Evolutionary conservation across 2,888 invertebrate genomes (phyloP), one percentile per base, ranked within the genome.

Genomic region (Acleris literana): DNA sequence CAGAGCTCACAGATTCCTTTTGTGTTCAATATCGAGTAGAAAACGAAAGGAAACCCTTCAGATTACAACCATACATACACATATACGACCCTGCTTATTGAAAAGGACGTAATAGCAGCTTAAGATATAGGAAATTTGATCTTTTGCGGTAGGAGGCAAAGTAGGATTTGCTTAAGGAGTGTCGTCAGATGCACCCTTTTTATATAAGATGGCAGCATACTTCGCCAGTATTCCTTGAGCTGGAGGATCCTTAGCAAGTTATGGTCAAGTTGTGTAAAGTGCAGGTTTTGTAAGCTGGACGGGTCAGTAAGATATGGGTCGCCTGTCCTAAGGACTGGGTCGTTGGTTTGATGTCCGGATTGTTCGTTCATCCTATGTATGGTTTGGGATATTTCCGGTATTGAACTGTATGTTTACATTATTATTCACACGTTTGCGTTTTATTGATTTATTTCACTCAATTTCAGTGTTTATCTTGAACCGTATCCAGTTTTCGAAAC

Each of bases 21-120:
- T 64, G 59, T 64, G 49, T 43, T 20, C 43, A 64, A 64, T 64
- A 64, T 60, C 64, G 59, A 64, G 64, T 64, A 59, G 64, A 64
- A 64, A 64, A 60, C 64, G 64, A 59, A 64, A 39, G 59, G 59
- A 64, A 64, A 60, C 59, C 64, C 49, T 52, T 18, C 33, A 64
- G 59, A 64, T 64, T 64, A 64, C 33, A 33, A 33, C 9, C 9
- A 33, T 9, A 33, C 64, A 64, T 49, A 60, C 55, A 64, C 54
- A 54, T 39, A 39, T 39, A 39, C 39, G 39, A 39, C 13, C 39
- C 39, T 39, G 13, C 39, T 39, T 13, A 39, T 13, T 39, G 4
- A 39, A 39, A 39, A 39, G 39, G 13, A 39, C 39, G 39, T 39
- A 13, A 13, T 39, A 39, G 39, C 11, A 11, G 11, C 39, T 39